Evolutionary conservation across 2,888 invertebrate species (phyloP).

Genomic region (Apamea sordens): DNA sequence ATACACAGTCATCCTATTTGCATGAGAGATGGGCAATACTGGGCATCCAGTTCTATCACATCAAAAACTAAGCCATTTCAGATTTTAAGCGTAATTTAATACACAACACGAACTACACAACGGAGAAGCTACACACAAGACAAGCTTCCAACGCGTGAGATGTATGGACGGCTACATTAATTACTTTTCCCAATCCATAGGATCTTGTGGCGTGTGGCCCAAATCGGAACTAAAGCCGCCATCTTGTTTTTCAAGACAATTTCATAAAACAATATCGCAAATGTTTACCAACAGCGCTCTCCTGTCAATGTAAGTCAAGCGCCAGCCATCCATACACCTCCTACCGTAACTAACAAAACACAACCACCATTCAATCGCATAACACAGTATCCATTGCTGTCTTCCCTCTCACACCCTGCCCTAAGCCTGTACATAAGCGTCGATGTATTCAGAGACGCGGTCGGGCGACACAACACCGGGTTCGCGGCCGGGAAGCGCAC

Average conservation of each 20-base stretch:
- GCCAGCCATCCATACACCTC: slow-evolving; percentile 9
- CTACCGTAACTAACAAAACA: slow-evolving; percentile 20
- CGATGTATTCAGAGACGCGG: slow-evolving; percentile 91
- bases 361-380: slow-evolving; percentile 22
- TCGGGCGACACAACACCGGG: slow-evolving; percentile 94
- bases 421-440: slow-evolving; percentile 65
- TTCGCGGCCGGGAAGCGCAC: slow-evolving; percentile 96
- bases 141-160: slow-evolving; percentile 10
- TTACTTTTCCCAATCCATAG: not conserved
- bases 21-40: not conserved
- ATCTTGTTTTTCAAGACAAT: not conserved
- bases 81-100: not conserved
- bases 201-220: not conserved
- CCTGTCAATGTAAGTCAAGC: not conserved
- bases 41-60: no score
- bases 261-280: not conserved
- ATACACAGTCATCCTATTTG: no score
- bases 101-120: not conserved
- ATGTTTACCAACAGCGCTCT: not conserved
- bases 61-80: not conserved
- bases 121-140: not conserved
- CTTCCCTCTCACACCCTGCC: slow-evolving; percentile 34
- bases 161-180: slow-evolving; percentile 4
- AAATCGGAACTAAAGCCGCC: not conserved
- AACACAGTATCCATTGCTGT: slow-evolving; percentile 49